Evolutionary conservation across 1,140 invertebrate genomes (phyloP).

Genomic region (Achroia grisella): DNA sequence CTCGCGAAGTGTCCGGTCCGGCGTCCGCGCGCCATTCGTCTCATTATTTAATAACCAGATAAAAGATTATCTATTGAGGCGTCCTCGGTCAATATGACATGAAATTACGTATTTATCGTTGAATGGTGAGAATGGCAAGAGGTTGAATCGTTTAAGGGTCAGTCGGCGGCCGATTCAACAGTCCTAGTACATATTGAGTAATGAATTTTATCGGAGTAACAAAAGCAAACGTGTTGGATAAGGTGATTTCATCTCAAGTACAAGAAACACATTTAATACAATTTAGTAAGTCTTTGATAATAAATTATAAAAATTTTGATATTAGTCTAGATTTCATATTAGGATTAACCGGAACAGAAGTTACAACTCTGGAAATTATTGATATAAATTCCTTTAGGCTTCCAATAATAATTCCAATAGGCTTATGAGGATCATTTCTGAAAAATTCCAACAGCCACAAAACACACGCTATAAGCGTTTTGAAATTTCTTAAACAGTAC

Average conservation of each 20-base stretch:
- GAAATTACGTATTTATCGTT: slow-evolving; percentile 49
- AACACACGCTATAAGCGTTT: too few relatives aligned
- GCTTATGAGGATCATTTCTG: too few relatives aligned
- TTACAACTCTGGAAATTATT: too few relatives aligned
- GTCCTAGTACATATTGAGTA: not conserved
- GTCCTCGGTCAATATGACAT: slow-evolving; percentile 59
- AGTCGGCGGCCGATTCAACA: not conserved
- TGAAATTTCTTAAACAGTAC: too few relatives aligned
- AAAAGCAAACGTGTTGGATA: not conserved
- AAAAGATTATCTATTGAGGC: slow-evolving; percentile 68
- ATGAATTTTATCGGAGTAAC: not conserved
- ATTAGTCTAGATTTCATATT: too few relatives aligned
- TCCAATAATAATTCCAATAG: too few relatives aligned
- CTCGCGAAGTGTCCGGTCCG: slow-evolving; percentile 28
- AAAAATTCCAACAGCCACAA: too few relatives aligned
- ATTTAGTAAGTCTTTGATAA: not conserved
- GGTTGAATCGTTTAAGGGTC: not conserved
- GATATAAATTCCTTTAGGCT: too few relatives aligned
- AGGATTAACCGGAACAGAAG: too few relatives aligned
- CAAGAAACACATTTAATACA: too few relatives aligned
- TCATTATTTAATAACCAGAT: slow-evolving; percentile 69
- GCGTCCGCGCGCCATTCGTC: slow-evolving; percentile 18
- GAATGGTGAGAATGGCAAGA: slow-evolving; percentile 13
- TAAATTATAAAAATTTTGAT: not conserved
- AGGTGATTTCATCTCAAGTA: too few relatives aligned